phyloP scores from a whole-genome alignment of 2,888 invertebrate species.

The Neoascia interrupta region DNA sequence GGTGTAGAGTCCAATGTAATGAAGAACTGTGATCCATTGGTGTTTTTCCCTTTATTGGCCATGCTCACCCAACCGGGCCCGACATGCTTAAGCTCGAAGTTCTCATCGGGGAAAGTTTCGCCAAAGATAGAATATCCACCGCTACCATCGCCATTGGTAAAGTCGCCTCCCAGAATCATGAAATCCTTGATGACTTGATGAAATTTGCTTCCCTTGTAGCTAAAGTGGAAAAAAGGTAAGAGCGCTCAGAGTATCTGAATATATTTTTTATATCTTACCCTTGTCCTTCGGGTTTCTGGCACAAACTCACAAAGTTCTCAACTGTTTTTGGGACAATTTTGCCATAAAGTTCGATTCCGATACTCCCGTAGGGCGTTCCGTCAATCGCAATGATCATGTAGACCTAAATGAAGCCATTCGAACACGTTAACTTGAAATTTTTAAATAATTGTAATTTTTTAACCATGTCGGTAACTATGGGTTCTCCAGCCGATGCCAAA shows the following conservation, averaged over 20 bases:
- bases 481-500: conserved; percentile 84
- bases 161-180: conserved; percentile 98
- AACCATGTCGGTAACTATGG: conserved; percentile 93
- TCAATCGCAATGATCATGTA: conserved; percentile 93
- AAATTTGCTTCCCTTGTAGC: conserved; percentile 93
- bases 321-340: conserved; percentile 95
- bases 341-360: conserved; percentile 95
- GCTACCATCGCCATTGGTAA: conserved; percentile 87
- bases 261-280: conserved; percentile 81
- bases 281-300: conserved; percentile 87
- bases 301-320: conserved; percentile 90
- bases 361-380: conserved; percentile 83
- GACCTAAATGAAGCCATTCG: no score
- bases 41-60: conserved; percentile 99
- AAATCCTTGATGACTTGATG: conserved; percentile 94
- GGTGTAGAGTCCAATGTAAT: conserved; percentile 93
- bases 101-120: conserved; percentile 95
- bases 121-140: conserved; percentile 94
- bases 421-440: no score
- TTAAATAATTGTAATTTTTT: no score
- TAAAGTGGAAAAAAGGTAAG: no score
- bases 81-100: conserved; percentile 98
- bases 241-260: not conserved
- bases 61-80: conserved; percentile 98
- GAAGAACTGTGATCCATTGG: conserved; percentile 99